A percentile compares a stretch with the other conserved stretches of the same genome.
Evolutionary conservation across 2,113 vertebrate genomes (phyloP).

Genomic region (Archilochus colubris): DNA sequence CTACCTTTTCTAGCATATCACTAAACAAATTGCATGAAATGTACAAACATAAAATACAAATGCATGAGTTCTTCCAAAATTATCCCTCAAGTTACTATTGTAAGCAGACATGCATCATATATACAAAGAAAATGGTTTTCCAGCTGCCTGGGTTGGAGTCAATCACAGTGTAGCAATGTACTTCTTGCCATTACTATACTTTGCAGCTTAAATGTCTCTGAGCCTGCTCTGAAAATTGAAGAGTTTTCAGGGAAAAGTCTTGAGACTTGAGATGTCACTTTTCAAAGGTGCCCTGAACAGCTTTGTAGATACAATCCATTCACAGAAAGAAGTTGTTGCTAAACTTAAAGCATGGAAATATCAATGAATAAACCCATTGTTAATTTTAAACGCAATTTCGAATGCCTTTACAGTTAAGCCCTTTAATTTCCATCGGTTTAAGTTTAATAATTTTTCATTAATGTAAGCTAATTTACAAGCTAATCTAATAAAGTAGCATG

Average conservation of each 20-base stretch:
- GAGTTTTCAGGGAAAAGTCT: background rate
- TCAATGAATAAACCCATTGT: conserved; percentile 53
- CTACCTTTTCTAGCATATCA: background rate
- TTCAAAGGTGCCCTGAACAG: background rate
- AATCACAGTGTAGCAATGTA: background rate
- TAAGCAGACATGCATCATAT: background rate
- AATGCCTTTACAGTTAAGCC: conserved; percentile 56
- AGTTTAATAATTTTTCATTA: conserved; percentile 66
- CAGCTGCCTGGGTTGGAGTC: background rate
- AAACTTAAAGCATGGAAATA: conserved; percentile 36
- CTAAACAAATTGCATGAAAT: background rate
- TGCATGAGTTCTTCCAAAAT: background rate
- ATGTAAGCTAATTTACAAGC: conserved; percentile 62
- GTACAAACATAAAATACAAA: background rate
- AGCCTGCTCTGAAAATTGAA: background rate
- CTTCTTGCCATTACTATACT: background rate
- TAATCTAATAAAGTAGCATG: conserved; percentile 70
- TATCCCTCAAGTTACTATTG: background rate
- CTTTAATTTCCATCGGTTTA: conserved; percentile 64
- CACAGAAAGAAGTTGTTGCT: background rate
- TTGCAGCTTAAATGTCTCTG: background rate
- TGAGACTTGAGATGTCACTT: background rate
- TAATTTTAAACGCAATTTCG: conserved; percentile 61
- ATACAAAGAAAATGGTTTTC: background rate
- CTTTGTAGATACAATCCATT: background rate